phyloP scores from a whole-genome alignment of 2,113 vertebrate genomes.

The Physeter macrocephalus region DNA sequence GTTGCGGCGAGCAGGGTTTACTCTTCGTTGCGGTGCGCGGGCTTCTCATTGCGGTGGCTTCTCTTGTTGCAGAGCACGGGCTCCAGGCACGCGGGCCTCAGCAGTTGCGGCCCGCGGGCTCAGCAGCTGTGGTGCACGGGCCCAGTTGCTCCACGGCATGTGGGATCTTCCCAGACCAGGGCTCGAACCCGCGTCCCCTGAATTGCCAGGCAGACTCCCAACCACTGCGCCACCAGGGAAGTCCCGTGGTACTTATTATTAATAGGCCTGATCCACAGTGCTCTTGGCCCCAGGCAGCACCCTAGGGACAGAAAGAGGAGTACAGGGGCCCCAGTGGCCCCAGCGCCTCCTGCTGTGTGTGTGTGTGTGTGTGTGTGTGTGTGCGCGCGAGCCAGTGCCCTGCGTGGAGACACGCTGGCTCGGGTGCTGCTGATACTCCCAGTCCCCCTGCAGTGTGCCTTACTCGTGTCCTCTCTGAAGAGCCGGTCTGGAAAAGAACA shows the following conservation, averaged over 20 bases:
- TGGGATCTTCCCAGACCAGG: too few relatives aligned
- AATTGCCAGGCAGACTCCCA: too few relatives aligned
- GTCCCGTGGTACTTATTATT: background rate
- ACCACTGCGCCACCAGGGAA: too few relatives aligned
- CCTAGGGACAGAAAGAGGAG: background rate
- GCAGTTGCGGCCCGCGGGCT: too few relatives aligned
- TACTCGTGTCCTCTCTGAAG: conserved; percentile 83
- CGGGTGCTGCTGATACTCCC: background rate
- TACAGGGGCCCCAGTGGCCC: background rate
- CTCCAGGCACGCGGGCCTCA: too few relatives aligned
- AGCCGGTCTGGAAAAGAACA: conserved; percentile 63
- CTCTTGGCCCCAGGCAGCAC: too few relatives aligned
- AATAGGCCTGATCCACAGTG: background rate
- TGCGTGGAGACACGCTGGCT: background rate
- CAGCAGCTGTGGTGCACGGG: too few relatives aligned
- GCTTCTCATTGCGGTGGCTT: too few relatives aligned
- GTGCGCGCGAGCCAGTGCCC: rapidly evolving
- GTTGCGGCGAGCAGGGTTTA: too few relatives aligned
- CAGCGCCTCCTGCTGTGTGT: background rate
- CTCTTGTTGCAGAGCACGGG: too few relatives aligned
- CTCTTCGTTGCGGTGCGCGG: rapidly evolving
- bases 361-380: background rate
- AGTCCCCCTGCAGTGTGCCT: conserved; percentile 79
- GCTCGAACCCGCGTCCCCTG: too few relatives aligned
- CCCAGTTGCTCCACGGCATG: too few relatives aligned